Conservation (phyloP, 2,113 vertebrate genomes). For the Parus major region DNA sequence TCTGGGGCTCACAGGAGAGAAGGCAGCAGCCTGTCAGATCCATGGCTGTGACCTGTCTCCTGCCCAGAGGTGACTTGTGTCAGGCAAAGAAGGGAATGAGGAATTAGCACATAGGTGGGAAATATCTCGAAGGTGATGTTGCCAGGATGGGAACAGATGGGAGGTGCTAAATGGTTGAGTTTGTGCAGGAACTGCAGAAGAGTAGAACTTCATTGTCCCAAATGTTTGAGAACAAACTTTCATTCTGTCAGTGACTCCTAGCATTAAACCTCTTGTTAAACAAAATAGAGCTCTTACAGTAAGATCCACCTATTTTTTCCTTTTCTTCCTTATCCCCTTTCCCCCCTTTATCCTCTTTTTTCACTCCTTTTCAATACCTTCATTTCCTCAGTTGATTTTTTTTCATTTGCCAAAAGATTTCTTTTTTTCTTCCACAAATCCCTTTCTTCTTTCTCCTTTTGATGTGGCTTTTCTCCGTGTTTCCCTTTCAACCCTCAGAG, state of each 20-base stretch:
- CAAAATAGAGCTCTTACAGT: not conserved
- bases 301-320: not conserved
- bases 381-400: slow-evolving; percentile 18
- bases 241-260: not conserved
- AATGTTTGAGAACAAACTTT: not conserved
- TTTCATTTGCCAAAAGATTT: slow-evolving; percentile 46
- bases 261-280: not conserved
- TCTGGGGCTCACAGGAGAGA: not conserved
- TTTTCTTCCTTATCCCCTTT: slow-evolving; percentile 21
- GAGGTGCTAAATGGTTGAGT: rapidly evolving
- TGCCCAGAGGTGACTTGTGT: not conserved
- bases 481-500: slow-evolving; percentile 43
- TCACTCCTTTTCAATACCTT: slow-evolving; percentile 24
- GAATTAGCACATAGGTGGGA: not conserved
- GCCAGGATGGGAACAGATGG: rapidly evolving
- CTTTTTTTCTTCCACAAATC: slow-evolving; percentile 28
- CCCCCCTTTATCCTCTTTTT: not conserved
- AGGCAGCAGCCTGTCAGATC: not conserved
- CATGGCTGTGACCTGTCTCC: not conserved
- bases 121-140: rapidly evolving
- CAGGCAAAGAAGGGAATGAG: not conserved
- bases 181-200: not conserved
- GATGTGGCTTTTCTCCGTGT: slow-evolving; percentile 47
- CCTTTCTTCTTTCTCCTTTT: slow-evolving; percentile 52
- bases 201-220: not conserved